Evolutionary conservation across 2,113 vertebrate species (phyloP), one percentile per base, ranked within the genome.

Genomic region (Eptatretus burgeri): DNA sequence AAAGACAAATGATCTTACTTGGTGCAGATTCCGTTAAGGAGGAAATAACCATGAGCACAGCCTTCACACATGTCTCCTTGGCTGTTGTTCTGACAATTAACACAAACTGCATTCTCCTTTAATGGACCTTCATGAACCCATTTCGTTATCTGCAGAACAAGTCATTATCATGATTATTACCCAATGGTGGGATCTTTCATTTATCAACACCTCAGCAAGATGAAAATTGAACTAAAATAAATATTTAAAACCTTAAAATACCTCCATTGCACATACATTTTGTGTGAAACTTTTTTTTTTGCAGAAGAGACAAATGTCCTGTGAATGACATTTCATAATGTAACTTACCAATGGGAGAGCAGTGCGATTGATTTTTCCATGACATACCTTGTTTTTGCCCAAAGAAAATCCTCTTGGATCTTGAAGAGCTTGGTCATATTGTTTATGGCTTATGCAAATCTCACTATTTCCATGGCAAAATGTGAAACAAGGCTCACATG

Each of bases 31-130:
- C 78, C 80, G 5, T 84, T 80, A 66, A 87, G 76, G 17, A 91
- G 74, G 72, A 91, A 91, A 74, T 77, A 88, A 60, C 85, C 85
- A 0, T 79, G 76, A 8, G 84, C 76, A 66, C 85, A 91, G 74
- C 78, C 81, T 64, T 88, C 82, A 27, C 85, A 91, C 64, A 78
- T 82, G 71, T 86, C 82, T 9, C 85, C 85, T 1, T 80, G 77
- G 66, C 84, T 88, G 75, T 81, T 85, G 72, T 91, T 88, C 71
- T 83, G 82, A 68, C 85, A 91, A 68, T 73, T 81, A 63, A 85
- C 83, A 64, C 85, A 91, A 17, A 91, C 73, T 0, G 82, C 83
- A 2, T 73, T 77, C 1, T 86, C 82, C 66, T 87, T 83, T 2
- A 75, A 74, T 1, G 85, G 83, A 10, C 85, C 85, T 68, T 88